Conservation (phyloP, 2,113 vertebrate genomes). For the Carlito syrichta region DNA sequence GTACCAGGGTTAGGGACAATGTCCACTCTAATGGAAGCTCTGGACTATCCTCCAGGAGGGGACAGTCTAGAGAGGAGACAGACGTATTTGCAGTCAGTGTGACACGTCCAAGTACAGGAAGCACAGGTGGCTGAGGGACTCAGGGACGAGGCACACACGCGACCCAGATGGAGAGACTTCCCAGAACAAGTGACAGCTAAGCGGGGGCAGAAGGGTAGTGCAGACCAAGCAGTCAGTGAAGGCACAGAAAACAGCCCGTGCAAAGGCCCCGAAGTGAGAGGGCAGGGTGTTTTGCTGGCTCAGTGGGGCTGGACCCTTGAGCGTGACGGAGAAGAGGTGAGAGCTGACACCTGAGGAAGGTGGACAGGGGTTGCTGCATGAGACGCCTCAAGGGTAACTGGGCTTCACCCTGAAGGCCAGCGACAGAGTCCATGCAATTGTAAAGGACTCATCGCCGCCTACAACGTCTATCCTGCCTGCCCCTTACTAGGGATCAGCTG, state of each 20-base stretch:
- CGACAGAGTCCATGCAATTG: too few species aligned
- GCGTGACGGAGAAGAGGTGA: not conserved
- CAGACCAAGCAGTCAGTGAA: not conserved
- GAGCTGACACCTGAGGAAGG: not conserved
- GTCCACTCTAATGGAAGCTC: not conserved
- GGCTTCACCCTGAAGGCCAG: not conserved
- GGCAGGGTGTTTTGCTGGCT: not conserved
- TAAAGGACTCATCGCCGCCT: not conserved
- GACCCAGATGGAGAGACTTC: not conserved
- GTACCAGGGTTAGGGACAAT: not conserved
- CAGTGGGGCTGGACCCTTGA: not conserved
- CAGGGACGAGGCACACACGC: accelerated
- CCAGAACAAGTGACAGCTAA: not conserved
- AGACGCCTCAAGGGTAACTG: not conserved
- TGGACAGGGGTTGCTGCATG: not conserved
- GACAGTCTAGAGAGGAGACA: accelerated
- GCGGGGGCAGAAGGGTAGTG: too few species aligned
- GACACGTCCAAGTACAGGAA: too few species aligned
- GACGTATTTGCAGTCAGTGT: not conserved
- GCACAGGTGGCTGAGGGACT: too few species aligned
- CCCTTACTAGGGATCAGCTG: not conserved
- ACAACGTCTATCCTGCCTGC: not conserved
- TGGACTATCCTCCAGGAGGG: not conserved
- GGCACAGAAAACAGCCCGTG: not conserved
- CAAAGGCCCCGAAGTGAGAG: not conserved